Evolutionary conservation across 1,140 invertebrate species (phyloP), one percentile per base, ranked within the genome.

Genomic region (Phortica variegata): DNA sequence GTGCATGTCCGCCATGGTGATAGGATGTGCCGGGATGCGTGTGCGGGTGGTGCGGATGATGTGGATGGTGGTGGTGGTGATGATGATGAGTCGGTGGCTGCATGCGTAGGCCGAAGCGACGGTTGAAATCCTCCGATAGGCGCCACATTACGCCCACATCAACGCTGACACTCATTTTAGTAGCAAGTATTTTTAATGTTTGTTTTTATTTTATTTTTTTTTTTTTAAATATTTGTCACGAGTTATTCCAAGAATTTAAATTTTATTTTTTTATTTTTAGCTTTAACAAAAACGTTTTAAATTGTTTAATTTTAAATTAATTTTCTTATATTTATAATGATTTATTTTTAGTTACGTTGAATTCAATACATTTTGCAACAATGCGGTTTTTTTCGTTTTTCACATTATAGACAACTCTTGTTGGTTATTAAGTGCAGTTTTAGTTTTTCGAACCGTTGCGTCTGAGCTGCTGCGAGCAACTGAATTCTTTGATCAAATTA

Each of bases 121-220:
- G 56, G 47, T 73, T 76, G 42, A 76, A 72, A 43, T 76, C 73
- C 51, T 75, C 73, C 16, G 73, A 75, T 12, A 76, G 65, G 56
- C 74, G 74, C 74, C 74, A 76, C 74, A 76, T 76, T 41, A 76
- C 73, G 54, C 73, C 73, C 48, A 74, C 69, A 54, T 76, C 74
- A 21, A 76, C 72, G 54, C 74, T 71, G 26, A 76, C 73, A 56
- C 73, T 76, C 73, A 76, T 75, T 17, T 17, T 51, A 9, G 5
- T 9, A 37, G 8, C 13, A 43, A 43, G 13, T 23, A 23, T 43
- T 33, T 29, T 7, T 8, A 21, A n/a, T 41, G 10, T 41, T 41
- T n/a, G 2, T 13, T 19, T 39, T 33, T 16, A n/a, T 33, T 34
- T 46, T 18, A 39, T 54, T 43, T 42, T 16, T 16, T 48, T 37